Percentiles rank a stretch among this genome's conserved stretches.
These are phyloP conservation scores for Trichomalopsis sarcophagae DNA, from an alignment of 1,140 invertebrate species.

Conservation along the genomic window DNA sequence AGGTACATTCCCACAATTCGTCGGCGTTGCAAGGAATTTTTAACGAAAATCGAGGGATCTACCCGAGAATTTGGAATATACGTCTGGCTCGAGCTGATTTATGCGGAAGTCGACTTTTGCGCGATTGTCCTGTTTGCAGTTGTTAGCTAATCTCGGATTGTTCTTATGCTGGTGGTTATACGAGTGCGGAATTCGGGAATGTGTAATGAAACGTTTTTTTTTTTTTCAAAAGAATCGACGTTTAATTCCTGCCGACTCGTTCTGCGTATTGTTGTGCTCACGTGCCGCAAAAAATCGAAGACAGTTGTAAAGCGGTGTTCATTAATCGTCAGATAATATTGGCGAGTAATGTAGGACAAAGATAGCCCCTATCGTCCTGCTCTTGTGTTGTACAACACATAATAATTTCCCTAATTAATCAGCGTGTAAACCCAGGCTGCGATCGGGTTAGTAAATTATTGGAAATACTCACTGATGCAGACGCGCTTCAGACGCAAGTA, in stretches of 20 bases:
- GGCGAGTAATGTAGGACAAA: slow-evolving; percentile 7
- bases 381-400: not conserved
- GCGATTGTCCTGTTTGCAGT: no score
- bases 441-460: not conserved
- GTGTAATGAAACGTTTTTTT: no score
- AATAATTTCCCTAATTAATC: slow-evolving; percentile 18
- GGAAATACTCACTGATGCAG: no score
- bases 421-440: not conserved
- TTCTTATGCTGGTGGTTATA: no score
- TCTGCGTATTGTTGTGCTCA: not conserved
- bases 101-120: no score
- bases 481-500: no score
- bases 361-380: not conserved
- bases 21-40: not conserved
- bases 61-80: no score
- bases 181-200: no score
- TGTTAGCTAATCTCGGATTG: no score
- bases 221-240: no score
- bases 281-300: not conserved
- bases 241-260: not conserved
- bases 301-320: not conserved
- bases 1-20: not conserved
- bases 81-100: no score
- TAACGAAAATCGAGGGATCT: not conserved
- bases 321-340: slow-evolving; percentile 1